Percentiles rank a stretch among this genome's conserved stretches.
These are phyloP conservation scores for Aegotheles bennettii DNA, from an alignment of 2,113 vertebrate genomes.

Conservation along the genomic window DNA sequence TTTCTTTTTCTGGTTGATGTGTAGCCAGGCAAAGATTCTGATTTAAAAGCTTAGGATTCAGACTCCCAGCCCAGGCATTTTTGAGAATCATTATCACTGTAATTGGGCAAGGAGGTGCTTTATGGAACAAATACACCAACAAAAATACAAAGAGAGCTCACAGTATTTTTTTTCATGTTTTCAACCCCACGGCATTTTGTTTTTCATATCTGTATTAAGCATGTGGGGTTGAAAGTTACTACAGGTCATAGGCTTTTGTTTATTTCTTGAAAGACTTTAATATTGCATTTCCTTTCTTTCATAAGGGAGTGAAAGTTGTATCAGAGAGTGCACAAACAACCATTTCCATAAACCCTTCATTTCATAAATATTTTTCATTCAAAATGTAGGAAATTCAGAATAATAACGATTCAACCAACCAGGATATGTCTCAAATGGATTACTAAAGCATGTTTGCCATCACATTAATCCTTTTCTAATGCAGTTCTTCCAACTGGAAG, in stretches of 20 bases:
- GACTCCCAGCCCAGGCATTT: not conserved
- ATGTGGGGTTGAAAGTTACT: not conserved
- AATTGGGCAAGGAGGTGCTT: not conserved
- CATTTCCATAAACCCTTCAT: not conserved
- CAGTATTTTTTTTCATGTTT: conserved; percentile 26
- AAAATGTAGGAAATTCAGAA: not conserved
- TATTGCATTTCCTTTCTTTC: not conserved
- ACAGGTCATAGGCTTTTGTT: not conserved
- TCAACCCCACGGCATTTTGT: not conserved
- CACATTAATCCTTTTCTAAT: not conserved
- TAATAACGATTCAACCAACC: not conserved
- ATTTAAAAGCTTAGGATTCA: conserved; percentile 20
- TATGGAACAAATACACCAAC: not conserved
- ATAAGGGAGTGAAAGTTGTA: not conserved
- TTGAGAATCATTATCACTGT: not conserved
- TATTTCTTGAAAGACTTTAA: not conserved
- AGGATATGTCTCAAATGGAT: not conserved
- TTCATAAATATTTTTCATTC: no score
- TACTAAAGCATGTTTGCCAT: not conserved
- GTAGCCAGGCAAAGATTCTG: conserved; percentile 17
- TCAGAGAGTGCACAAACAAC: not conserved
- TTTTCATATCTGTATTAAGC: conserved; percentile 19
- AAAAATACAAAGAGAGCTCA: conserved; percentile 11
- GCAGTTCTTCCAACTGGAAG: not conserved
- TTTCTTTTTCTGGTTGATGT: conserved; percentile 29